These are phyloP conservation scores for Anolis apletophallus DNA, from an alignment of 2,797 vertebrate species.

Conservation along the genomic window DNA sequence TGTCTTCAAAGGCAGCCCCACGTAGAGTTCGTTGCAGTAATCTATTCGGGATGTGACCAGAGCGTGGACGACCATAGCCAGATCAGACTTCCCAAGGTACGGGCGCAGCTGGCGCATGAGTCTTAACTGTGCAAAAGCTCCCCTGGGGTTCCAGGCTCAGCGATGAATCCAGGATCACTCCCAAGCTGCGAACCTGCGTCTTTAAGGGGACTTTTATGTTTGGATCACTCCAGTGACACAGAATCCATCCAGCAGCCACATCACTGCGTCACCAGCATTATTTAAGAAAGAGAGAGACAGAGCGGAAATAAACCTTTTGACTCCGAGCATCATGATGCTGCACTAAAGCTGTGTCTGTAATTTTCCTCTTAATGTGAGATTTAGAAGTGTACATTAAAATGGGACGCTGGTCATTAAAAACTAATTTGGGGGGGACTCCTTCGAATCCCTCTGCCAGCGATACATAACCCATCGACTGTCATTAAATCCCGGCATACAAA, in stretches of 20 bases:
- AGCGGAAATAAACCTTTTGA: constrained; percentile 18
- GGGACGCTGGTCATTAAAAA: constrained; percentile 78
- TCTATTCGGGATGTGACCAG: no score
- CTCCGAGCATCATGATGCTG: constrained; percentile 65
- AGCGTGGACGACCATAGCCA: no score
- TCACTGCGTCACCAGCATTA: background rate
- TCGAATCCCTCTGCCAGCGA: constrained; percentile 70
- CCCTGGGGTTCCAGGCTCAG: no score
- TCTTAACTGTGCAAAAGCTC: no score
- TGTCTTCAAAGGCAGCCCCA: no score
- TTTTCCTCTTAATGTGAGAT: constrained; percentile 74
- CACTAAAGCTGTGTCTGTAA: constrained; percentile 78
- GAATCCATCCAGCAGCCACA: background rate
- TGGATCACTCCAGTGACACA: background rate
- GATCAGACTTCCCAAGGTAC: no score
- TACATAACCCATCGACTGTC: constrained; percentile 74
- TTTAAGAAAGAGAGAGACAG: background rate
- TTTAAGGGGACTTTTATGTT: background rate
- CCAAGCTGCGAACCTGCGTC: no score
- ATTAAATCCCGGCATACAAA: constrained; percentile 58
- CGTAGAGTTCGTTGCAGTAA: no score
- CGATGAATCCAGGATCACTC: no score
- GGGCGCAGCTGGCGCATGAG: no score
- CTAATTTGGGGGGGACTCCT: constrained; percentile 78
- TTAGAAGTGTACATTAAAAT: constrained; percentile 69